Evolutionary conservation across 2,888 invertebrate species (phyloP).

Genomic region (Hipparchia sbordonii): DNA sequence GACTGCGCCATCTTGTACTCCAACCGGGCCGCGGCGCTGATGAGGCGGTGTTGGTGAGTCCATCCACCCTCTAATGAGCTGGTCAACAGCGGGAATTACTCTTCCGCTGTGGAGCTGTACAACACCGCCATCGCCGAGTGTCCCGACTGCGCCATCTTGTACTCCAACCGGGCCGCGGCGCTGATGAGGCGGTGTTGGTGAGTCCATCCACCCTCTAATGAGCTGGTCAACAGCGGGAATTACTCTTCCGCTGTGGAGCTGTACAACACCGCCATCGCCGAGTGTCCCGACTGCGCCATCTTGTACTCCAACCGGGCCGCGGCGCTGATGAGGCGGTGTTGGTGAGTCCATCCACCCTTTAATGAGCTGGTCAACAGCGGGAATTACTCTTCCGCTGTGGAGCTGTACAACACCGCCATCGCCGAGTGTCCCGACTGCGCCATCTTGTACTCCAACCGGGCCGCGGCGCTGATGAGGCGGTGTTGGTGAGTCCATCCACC

Average conservation of each 20-base stretch:
- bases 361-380: too few species aligned
- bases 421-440: too few species aligned
- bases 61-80: not conserved
- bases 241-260: conserved; percentile 86
- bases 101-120: conserved; percentile 88
- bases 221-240: conserved; percentile 59
- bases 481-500: too few species aligned
- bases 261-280: conserved; percentile 90
- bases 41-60: conserved; percentile 90
- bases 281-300: conserved; percentile 88
- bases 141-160: conserved; percentile 90
- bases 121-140: conserved; percentile 89
- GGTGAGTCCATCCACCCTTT: too few species aligned
- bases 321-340: too few species aligned
- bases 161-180: conserved; percentile 94
- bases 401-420: too few species aligned
- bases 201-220: conserved; percentile 40
- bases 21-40: conserved; percentile 93
- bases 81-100: conserved; percentile 76
- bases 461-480: too few species aligned
- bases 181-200: conserved; percentile 92
- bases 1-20: conserved; percentile 92
- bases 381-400: too few species aligned
- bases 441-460: too few species aligned
- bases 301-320: conserved; percentile 95